phyloP scores from a whole-genome alignment of 2,113 vertebrate genomes.

The Ictidomys tridecemlineatus region DNA sequence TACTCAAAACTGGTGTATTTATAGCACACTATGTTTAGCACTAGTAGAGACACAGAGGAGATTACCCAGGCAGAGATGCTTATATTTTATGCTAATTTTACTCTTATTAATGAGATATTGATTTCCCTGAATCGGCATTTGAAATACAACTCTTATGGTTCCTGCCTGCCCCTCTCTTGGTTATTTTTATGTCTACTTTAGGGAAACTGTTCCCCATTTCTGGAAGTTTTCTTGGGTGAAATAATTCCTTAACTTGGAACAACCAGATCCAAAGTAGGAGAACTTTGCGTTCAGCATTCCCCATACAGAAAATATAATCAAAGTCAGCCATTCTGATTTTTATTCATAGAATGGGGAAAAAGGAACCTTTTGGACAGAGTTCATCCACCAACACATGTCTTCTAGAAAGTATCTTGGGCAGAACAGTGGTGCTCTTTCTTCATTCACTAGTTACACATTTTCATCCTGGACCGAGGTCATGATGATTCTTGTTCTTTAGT shows the following conservation, averaged over 20 bases:
- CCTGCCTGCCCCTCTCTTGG: neutral
- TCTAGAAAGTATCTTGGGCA: neutral
- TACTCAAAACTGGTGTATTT: neutral
- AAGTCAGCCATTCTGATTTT: neutral
- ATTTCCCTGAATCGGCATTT: neutral
- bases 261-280: neutral
- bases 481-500: neutral
- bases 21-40: neutral
- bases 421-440: neutral
- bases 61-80: neutral
- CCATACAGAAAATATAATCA: neutral
- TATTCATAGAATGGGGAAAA: slow-evolving; percentile 39
- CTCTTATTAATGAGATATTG: neutral
- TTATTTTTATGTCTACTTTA: neutral
- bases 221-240: neutral
- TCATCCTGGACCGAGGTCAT: neutral
- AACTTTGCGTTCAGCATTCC: neutral
- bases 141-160: neutral
- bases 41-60: neutral
- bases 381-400: neutral
- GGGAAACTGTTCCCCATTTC: neutral
- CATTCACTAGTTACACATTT: neutral
- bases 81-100: neutral
- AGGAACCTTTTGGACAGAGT: neutral
- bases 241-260: neutral